phyloP scores from a whole-genome alignment of 2,113 vertebrate genomes.

The Otus sunia region DNA sequence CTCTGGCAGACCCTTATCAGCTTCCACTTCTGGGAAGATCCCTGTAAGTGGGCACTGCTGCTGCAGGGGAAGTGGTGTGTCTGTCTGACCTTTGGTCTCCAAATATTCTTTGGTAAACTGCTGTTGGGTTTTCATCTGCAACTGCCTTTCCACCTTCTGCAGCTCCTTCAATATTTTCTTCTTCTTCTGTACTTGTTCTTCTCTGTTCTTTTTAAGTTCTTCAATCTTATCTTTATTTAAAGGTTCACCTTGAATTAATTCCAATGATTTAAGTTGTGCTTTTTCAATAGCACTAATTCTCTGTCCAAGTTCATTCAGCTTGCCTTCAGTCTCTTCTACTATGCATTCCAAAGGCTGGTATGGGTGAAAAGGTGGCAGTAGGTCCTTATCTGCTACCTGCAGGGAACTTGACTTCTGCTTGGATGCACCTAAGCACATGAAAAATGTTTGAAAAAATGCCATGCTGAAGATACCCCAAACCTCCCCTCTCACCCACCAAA shows the following conservation, averaged over 20 bases:
- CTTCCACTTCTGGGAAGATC: slow-evolving; percentile 81
- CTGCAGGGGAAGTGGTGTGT: slow-evolving; percentile 76
- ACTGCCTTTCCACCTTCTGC: slow-evolving; percentile 98
- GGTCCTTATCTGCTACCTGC: slow-evolving; percentile 91
- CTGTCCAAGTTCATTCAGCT: slow-evolving; percentile 98
- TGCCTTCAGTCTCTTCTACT: slow-evolving; percentile 99
- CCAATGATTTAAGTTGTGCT: slow-evolving; percentile 96
- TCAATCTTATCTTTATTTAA: slow-evolving; percentile 99
- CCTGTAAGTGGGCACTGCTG: slow-evolving; percentile 84
- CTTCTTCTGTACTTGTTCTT: slow-evolving; percentile 99
- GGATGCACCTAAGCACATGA: slow-evolving; percentile 85
- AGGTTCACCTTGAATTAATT: slow-evolving; percentile 99
- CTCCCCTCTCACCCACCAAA: slow-evolving; percentile 65
- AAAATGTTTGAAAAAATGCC: slow-evolving; percentile 86
- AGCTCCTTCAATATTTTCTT: slow-evolving; percentile 99
- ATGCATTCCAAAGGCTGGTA: slow-evolving; percentile 99
- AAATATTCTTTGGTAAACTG: slow-evolving; percentile 99
- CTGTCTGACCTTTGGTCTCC: slow-evolving; percentile 96
- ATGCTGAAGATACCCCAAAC: slow-evolving; percentile 75
- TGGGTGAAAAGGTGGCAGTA: slow-evolving; percentile 94
- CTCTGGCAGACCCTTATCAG: slow-evolving; percentile 76
- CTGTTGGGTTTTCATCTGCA: slow-evolving; percentile 99
- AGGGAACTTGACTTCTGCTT: slow-evolving; percentile 95
- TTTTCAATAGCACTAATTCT: slow-evolving; percentile 99
- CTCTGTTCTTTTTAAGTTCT: slow-evolving; percentile 98